These are phyloP conservation scores for Rachycentron canadum DNA, from an alignment of 2,797 vertebrate species.

Conservation along the genomic window DNA sequence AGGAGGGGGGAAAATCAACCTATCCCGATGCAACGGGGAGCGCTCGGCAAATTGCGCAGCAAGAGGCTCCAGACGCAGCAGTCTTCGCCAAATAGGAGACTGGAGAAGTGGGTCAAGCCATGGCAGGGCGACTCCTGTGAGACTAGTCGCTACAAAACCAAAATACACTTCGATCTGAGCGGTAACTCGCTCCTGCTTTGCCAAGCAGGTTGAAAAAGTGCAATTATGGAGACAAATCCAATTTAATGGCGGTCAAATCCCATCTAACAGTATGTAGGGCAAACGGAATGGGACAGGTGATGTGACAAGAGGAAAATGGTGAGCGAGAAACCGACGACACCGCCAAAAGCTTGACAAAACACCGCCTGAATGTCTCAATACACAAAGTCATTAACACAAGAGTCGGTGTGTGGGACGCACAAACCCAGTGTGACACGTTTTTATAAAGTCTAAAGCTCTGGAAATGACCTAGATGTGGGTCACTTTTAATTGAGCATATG, in stretches of 20 bases:
- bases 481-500: slow-evolving; percentile 58
- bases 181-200: neutral
- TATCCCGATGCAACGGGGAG: slow-evolving; percentile 23
- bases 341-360: slow-evolving; percentile 5
- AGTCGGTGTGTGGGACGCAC: neutral
- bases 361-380: neutral
- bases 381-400: neutral
- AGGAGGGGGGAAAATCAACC: neutral
- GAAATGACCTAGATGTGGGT: slow-evolving; percentile 48
- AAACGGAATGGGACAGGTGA: slow-evolving; percentile 21
- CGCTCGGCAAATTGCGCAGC: slow-evolving; percentile 63
- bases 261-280: slow-evolving; percentile 14
- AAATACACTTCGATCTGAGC: neutral
- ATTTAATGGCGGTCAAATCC: neutral
- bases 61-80: slow-evolving; percentile 67
- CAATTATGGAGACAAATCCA: neutral
- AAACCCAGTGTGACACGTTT: neutral
- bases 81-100: slow-evolving; percentile 52
- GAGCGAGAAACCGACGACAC: slow-evolving; percentile 16
- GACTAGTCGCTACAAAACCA: slow-evolving; percentile 33
- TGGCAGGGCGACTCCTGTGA: slow-evolving; percentile 65
- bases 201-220: neutral
- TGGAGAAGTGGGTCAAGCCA: slow-evolving; percentile 83
- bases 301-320: neutral
- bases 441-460: neutral